Base-by-base conservation (phyloP, 2,888 invertebrate species). In the Synergus umbraculus region DNA sequence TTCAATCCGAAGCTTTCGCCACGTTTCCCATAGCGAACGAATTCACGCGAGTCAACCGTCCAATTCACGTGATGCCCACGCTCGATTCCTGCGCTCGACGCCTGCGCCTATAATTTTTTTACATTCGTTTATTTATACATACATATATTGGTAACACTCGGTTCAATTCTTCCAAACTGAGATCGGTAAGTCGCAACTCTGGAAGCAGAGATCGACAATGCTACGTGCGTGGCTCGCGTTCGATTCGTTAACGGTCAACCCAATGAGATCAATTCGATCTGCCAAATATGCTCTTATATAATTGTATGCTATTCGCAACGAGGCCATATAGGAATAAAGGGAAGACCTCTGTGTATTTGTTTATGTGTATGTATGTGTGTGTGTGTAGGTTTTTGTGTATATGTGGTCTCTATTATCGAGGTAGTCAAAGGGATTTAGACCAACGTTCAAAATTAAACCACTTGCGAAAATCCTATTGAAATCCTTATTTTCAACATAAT, bases 271-370 rank as follows among this genome's bases (percentile, higher is more conserved):
- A 69, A 73, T 73, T 54, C 73, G 54, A 73, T 54, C 37, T 37
- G 67, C 10, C 67, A n/a, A 67, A 29, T 37, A n/a, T 15, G 22
- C 10, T 49, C 37, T 73, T 69, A 46, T 3, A 44, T n/a, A 44
- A n/a, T 73, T 54, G 15, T 67, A 67, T 67, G 18, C 49, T 73
- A 73, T 73, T 54, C 41, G 73, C 73, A 73, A 73, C 73, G 49
- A 73, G 73, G 73, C 73, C 73, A 54, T 49, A 29, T 54, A 73
- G 73, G 73, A 73, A 73, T 73, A 73, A 49, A 54, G 73, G 73
- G 54, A 73, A 73, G 73, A 73, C 73, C 73, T 73, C 73, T 73
- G 49, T 60, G 22, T 49, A 15, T 46, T 46, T 29, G 1, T 29
- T 13, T 49, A 5, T 54, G 15, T 54, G 15, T 54, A 2, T n/a